Base-by-base conservation (phyloP, 2,113 vertebrate genomes). In the Eptesicus fuscus region DNA sequence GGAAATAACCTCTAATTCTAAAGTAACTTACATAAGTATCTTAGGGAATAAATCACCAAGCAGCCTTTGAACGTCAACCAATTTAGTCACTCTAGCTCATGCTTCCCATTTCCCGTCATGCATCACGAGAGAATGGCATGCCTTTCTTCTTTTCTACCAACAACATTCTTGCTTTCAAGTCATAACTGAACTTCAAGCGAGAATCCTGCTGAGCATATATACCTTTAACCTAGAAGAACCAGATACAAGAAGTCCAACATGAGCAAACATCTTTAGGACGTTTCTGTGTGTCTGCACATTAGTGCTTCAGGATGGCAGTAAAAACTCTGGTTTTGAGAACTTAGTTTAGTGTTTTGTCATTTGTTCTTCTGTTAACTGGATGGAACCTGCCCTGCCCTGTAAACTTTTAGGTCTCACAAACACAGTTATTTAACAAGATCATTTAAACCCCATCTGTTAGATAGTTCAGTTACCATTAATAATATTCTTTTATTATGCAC, bases 1-100 rank as follows among this genome's bases (percentile, higher is more conserved):
- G 77, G 61, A 94, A 98, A 96, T 91, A 93, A 79, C 37, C 22
- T 88, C 94, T 95, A 30, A 84, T 95, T 91, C 67, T 87, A 92
- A 85, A 91, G 92, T 37, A 17, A 90, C 77, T 95, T 73, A 74
- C 28, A 11, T 18, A 65, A 70, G 2, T 10, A 51, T 42, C 63
- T 96, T 47, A 59, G 78, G 25, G n/a, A 92, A 83, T 95, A 95
- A 97, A 94, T 88, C 74, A 44, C 69, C 35, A 70, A 65, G n/a
- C 69, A 83, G 37, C 13, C 28, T 35, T 80, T 10, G 5, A 51
- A 51, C 4, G 16, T 70, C 74, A 40, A 40, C 44, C 51, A 90
- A 14, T 69, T 91, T 11, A 40, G 59, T 84, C 74, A 12, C 40
- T 91, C 63, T 82, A 32, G 30, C 30, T 89, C 77, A 32, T 93